Evolutionary conservation across 2,888 invertebrate genomes (phyloP).

Genomic region (Pherbina coryleti): DNA sequence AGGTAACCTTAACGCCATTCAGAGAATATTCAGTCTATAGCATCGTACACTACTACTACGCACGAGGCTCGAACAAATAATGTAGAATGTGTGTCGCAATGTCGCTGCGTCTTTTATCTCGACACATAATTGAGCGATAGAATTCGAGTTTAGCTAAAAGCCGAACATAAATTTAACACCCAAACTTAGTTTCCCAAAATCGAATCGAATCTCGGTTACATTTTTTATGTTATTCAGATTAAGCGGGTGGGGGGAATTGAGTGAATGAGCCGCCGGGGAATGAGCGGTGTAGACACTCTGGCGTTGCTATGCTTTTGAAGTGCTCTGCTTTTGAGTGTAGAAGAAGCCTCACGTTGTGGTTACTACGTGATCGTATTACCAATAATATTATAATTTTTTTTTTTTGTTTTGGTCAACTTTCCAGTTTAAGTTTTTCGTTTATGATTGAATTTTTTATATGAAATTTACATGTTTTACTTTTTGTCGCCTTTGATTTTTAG

Average conservation of each 20-base stretch:
- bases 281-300: constrained; percentile 3
- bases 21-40: background rate
- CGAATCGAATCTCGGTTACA: background rate
- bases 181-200: constrained; percentile 44
- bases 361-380: constrained; percentile 9
- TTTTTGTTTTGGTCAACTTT: background rate
- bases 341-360: background rate
- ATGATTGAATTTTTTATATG: background rate
- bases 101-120: constrained; percentile 56
- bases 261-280: background rate
- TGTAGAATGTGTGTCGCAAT: constrained; percentile 11
- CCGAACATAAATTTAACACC: constrained; percentile 65
- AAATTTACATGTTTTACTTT: background rate
- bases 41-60: background rate
- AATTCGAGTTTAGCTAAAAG: constrained; percentile 66
- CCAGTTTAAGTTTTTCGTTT: background rate
- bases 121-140: constrained; percentile 68
- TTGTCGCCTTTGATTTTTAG: background rate
- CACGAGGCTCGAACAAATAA: background rate
- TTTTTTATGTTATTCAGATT: background rate
- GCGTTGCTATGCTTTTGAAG: constrained; percentile 4
- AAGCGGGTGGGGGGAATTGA: background rate
- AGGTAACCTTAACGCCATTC: constrained; percentile 21
- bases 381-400: background rate
- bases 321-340: constrained; percentile 13